A percentile compares a stretch with the other conserved stretches of the same genome.
phyloP scores from a whole-genome alignment of 2,888 invertebrate species.

The Stramonita haemastoma region DNA sequence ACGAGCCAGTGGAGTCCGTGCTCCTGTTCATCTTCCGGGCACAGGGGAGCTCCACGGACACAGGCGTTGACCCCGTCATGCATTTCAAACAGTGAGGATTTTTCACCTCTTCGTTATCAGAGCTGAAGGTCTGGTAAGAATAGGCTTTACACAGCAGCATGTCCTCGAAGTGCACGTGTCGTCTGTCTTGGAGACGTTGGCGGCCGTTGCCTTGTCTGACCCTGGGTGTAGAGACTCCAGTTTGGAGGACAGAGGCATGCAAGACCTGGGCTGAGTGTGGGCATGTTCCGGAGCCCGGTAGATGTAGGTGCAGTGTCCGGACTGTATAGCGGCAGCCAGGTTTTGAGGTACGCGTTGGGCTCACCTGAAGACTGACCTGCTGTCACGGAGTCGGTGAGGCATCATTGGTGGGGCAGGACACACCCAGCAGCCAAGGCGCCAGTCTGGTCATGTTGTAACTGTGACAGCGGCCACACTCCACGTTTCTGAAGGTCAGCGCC shows the following conservation, averaged over 20 bases:
- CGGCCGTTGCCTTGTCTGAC: background rate
- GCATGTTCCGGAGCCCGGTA: constrained; percentile 22
- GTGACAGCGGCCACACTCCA: constrained; percentile 39
- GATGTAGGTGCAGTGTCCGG: constrained; percentile 27
- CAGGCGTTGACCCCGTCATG: constrained; percentile 34
- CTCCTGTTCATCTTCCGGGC: background rate
- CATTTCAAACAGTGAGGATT: constrained; percentile 42
- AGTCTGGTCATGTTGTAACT: constrained; percentile 15
- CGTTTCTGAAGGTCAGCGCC: constrained; percentile 40
- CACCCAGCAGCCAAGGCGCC: constrained; percentile 26
- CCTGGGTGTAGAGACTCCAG: background rate
- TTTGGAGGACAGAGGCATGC: background rate
- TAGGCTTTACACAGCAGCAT: constrained; percentile 36
- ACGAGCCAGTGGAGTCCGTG: background rate
- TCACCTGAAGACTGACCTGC: background rate
- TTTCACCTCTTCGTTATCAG: constrained; percentile 25
- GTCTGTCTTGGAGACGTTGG: background rate
- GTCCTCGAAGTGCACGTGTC: constrained; percentile 32
- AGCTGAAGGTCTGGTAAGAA: constrained; percentile 33
- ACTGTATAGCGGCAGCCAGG: background rate
- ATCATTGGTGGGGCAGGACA: background rate
- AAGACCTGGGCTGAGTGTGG: constrained; percentile 7
- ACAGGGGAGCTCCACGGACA: constrained; percentile 32
- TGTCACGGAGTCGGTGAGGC: background rate
- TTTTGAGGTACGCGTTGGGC: background rate